Percentiles rank a stretch among this genome's conserved stretches.
Evolutionary conservation across 2,113 vertebrate genomes (phyloP).

Genomic region (Nothoprocta perdicaria): DNA sequence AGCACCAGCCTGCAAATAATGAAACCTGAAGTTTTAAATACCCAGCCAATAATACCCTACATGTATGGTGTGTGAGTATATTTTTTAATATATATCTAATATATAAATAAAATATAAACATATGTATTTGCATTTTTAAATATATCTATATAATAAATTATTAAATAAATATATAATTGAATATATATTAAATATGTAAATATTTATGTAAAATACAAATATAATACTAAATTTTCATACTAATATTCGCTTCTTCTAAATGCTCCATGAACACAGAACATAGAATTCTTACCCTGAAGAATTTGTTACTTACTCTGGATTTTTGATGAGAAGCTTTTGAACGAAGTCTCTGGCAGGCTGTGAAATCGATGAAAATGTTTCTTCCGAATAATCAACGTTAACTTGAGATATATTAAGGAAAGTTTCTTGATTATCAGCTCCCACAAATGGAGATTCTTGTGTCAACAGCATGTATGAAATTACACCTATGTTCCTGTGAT

Average conservation of each 20-base stretch:
- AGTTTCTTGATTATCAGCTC: constrained; percentile 94
- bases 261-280: neutral
- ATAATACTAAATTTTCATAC: neutral
- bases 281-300: neutral
- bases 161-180: no score
- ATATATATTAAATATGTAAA: no score
- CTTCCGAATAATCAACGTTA: constrained; percentile 93
- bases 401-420: constrained; percentile 97
- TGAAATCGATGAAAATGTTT: constrained; percentile 88
- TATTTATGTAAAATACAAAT: no score
- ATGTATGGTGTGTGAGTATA: no score
- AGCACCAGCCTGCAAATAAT: neutral
- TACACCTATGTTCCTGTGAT: constrained; percentile 90
- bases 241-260: neutral
- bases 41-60: neutral
- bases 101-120: no score
- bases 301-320: constrained; percentile 88
- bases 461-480: constrained; percentile 96
- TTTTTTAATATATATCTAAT: no score
- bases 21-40: neutral
- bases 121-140: no score
- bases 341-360: constrained; percentile 92
- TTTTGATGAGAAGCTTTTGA: constrained; percentile 91
- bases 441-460: constrained; percentile 92
- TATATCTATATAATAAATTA: no score